Evolutionary conservation across 1,140 invertebrate genomes (phyloP).

Genomic region (Probaryconus sp.): DNA sequence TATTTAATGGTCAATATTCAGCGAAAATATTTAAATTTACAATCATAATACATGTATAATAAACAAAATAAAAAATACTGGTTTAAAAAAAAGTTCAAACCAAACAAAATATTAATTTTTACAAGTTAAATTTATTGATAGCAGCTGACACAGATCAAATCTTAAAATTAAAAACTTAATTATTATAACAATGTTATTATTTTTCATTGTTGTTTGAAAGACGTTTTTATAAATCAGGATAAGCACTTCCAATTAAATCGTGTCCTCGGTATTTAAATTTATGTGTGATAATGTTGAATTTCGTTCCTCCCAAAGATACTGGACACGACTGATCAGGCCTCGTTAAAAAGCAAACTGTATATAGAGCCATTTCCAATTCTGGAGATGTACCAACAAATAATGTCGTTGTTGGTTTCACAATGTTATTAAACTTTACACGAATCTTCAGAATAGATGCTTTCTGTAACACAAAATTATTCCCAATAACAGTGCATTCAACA

Average conservation of each 20-base stretch:
- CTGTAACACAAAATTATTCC: slow-evolving; percentile 78
- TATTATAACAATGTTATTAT: too few species aligned
- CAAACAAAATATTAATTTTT: too few species aligned
- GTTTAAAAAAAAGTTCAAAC: too few species aligned
- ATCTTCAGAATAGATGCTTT: slow-evolving; percentile 88
- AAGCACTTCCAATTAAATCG: slow-evolving; percentile 88
- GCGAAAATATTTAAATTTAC: too few species aligned
- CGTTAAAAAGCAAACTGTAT: slow-evolving; percentile 90
- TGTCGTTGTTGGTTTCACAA: slow-evolving; percentile 87
- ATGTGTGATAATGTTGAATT: slow-evolving; percentile 85
- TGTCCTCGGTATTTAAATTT: slow-evolving; percentile 86
- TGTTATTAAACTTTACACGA: slow-evolving; percentile 85
- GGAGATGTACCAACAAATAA: slow-evolving; percentile 95
- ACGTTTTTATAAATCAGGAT: slow-evolving; percentile 87
- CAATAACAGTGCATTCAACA: slow-evolving; percentile 4
- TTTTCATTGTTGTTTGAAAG: slow-evolving; percentile 12
- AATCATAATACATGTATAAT: too few species aligned
- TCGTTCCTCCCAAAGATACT: slow-evolving; percentile 83
- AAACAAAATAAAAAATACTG: too few species aligned
- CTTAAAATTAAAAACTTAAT: too few species aligned
- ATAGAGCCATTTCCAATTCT: slow-evolving; percentile 94
- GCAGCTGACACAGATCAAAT: too few species aligned
- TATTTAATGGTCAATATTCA: too few species aligned
- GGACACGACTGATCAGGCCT: slow-evolving; percentile 85
- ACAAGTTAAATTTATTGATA: too few species aligned